A percentile compares a stretch with the other conserved stretches of the same genome.
These are phyloP conservation scores for Monoplex corrugatus DNA, from an alignment of 2,888 invertebrate genomes.

Conservation along the genomic window DNA sequence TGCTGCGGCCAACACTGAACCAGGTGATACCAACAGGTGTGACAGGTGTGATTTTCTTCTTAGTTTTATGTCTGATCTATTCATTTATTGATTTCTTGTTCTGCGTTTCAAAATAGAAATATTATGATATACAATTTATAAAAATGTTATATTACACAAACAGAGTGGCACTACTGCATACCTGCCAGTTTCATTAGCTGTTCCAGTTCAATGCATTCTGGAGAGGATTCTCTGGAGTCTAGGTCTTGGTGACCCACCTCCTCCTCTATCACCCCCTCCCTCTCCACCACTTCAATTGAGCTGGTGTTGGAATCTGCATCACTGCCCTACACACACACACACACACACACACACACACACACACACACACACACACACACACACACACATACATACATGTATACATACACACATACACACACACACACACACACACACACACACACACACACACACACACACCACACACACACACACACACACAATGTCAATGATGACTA, in stretches of 20 bases:
- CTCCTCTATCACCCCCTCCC: constrained; percentile 38
- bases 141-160: neutral
- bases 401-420: neutral
- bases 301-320: constrained; percentile 56
- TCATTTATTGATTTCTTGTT: too few relatives aligned
- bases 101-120: neutral
- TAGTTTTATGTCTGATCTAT: too few relatives aligned
- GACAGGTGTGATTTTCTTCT: too few relatives aligned
- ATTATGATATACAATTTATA: neutral
- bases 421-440: neutral
- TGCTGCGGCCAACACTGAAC: too few relatives aligned
- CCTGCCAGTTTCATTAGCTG: constrained; percentile 43
- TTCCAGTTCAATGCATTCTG: constrained; percentile 44
- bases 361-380: neutral
- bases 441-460: too few relatives aligned
- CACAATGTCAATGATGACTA: too few relatives aligned
- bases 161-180: neutral
- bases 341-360: neutral
- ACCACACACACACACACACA: too few relatives aligned
- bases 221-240: neutral
- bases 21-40: too few relatives aligned
- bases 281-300: constrained; percentile 54
- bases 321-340: constrained; percentile 40
- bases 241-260: neutral
- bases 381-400: neutral